Evolutionary conservation across 2,113 vertebrate species (phyloP), one percentile per base, ranked within the genome.

Genomic region (Saccopteryx bilineata): DNA sequence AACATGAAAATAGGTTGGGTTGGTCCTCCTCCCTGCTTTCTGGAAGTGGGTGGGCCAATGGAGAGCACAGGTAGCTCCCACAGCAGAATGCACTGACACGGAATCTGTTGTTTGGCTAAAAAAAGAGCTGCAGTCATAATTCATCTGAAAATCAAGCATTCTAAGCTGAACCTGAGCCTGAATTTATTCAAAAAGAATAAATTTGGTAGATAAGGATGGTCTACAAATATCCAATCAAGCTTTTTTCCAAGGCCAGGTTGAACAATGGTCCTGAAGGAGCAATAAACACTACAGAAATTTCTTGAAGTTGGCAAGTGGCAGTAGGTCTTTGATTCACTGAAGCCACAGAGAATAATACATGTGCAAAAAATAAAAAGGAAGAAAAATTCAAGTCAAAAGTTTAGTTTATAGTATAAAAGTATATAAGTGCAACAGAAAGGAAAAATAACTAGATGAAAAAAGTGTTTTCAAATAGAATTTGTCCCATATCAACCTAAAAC

Each of bases 381-480:
- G 12, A 84, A 56, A 93, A 9, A 92, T 26, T 58, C 33, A 58
- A 87, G 26, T 66, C 66, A 76, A 78, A 92, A 50, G 6, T 79
- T 63, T 60, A 65, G 8, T 72, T 33, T 87, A 21, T 46, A 7
- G 23, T 63, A 52, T 87, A 75, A 61, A 65, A 31, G 24, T 28
- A 50, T 52, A 61, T 52, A 72, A 56, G 23, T 28, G 0, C 58
- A 52, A n/a, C 81, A 71, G 46, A 87, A 87, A 92, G 48, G 9
- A 48, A 80, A 93, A 91, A 79, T 75, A 39, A 39, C 56, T 46
- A 75, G 18, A 33, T 50, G 56, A 74, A 90, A 65, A 87, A 94
- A 80, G 85, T 92, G 78, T 26, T 7, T 56, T 61, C 39, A 78
- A 52, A 71, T 21, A 60, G 26, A 61, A 12, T 79, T n/a, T 86